These are phyloP conservation scores for Nyleta sp. DNA, from an alignment of 2,888 invertebrate genomes.

Conservation along the genomic window DNA sequence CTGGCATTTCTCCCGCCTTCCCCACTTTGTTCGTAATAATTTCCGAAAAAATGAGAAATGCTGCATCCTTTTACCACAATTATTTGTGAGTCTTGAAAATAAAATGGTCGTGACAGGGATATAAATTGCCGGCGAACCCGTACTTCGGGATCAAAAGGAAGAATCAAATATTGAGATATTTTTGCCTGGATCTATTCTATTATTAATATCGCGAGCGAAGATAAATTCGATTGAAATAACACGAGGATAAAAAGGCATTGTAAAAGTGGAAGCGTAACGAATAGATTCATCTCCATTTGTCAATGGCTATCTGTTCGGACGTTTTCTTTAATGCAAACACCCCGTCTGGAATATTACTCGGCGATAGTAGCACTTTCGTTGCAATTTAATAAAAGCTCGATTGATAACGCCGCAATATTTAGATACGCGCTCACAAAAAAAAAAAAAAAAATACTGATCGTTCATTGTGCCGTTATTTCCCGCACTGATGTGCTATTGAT, in stretches of 20 bases:
- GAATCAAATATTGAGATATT: too few relatives aligned
- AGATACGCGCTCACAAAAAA: constrained; percentile 46
- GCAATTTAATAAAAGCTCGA: constrained; percentile 62
- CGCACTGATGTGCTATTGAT: constrained; percentile 6
- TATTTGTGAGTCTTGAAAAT: too few relatives aligned
- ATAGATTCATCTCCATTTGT: constrained; percentile 61
- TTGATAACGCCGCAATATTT: constrained; percentile 52
- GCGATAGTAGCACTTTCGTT: constrained; percentile 59
- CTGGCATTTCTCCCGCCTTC: too few relatives aligned
- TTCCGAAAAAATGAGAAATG: too few relatives aligned
- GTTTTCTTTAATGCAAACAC: constrained; percentile 53
- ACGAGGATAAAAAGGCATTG: constrained; percentile 21
- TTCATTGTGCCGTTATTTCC: not conserved
- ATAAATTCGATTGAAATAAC: constrained; percentile 9
- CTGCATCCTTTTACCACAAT: too few relatives aligned
- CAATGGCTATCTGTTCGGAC: constrained; percentile 45
- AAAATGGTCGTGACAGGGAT: too few relatives aligned
- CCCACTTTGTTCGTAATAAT: too few relatives aligned
- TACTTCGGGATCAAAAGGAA: too few relatives aligned
- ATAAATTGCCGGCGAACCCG: too few relatives aligned
- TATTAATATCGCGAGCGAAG: constrained; percentile 13
- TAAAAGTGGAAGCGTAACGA: constrained; percentile 22
- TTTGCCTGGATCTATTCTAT: too few relatives aligned
- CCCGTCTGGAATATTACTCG: constrained; percentile 64
- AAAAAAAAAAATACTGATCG: constrained; percentile 24